Conservation (phyloP, 2,113 vertebrate species). For the Hippoglossus stenolepis region DNA sequence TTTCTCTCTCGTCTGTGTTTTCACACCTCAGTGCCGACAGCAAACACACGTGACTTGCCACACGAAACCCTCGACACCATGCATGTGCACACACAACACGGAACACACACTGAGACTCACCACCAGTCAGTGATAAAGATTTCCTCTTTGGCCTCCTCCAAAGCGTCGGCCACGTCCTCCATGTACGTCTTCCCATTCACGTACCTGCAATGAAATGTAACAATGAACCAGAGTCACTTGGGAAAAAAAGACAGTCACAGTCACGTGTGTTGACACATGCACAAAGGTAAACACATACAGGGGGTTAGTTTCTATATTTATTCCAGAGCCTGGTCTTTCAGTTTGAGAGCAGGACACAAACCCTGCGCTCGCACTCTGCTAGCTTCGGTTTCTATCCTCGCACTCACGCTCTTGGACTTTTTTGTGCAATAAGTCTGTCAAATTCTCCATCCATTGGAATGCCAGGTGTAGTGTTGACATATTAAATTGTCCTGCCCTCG, state of each 20-base stretch:
- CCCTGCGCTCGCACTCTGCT: too few species aligned
- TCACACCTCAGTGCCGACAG: background rate
- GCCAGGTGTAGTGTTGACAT: too few species aligned
- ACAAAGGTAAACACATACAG: background rate
- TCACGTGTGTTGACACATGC: background rate
- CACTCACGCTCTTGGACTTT: too few species aligned
- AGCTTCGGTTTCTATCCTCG: too few species aligned
- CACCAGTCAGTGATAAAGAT: slow-evolving; percentile 99
- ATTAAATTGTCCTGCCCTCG: too few species aligned
- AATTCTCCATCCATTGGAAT: too few species aligned
- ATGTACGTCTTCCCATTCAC: slow-evolving; percentile 97
- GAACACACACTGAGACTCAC: slow-evolving; percentile 78
- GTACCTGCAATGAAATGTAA: slow-evolving; percentile 85
- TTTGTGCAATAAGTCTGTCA: too few species aligned
- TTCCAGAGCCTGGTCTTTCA: too few species aligned
- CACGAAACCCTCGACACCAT: background rate
- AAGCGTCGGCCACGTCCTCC: slow-evolving; percentile 92
- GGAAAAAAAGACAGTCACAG: too few species aligned
- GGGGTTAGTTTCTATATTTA: too few species aligned
- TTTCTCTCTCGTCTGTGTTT: background rate
- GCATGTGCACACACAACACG: background rate
- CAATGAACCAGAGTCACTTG: background rate
- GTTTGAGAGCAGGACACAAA: too few species aligned
- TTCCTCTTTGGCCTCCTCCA: slow-evolving; percentile 95
- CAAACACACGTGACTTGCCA: background rate